Conservation (phyloP, 2,888 invertebrate species). For the Bembecia ichneumoniformis region DNA sequence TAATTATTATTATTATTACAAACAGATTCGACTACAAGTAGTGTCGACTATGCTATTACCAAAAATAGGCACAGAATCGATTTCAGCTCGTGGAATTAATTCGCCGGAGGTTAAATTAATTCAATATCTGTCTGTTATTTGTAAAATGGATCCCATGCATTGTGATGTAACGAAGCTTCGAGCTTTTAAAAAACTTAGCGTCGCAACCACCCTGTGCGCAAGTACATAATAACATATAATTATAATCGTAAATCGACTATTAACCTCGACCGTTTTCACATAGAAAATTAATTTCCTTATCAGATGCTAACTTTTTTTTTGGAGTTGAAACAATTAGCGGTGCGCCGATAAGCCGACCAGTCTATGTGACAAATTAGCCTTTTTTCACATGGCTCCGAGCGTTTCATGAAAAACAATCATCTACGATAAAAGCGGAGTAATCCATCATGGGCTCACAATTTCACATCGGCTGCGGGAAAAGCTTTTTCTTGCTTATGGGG, state of each 20-base stretch:
- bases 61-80: too few species aligned
- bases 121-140: too few species aligned
- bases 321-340: constrained; percentile 21
- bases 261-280: neutral
- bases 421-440: constrained; percentile 14
- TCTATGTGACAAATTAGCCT: constrained; percentile 39
- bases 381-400: constrained; percentile 15
- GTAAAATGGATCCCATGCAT: too few species aligned
- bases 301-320: constrained; percentile 12
- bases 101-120: too few species aligned
- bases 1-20: too few species aligned
- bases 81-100: too few species aligned
- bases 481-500: neutral
- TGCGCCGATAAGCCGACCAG: constrained; percentile 14
- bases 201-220: too few species aligned
- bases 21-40: too few species aligned
- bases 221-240: neutral
- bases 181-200: too few species aligned
- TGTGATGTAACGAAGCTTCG: too few species aligned
- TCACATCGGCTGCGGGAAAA: neutral
- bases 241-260: neutral
- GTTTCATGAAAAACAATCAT: constrained; percentile 11
- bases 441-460: constrained; percentile 28
- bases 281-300: constrained; percentile 15
- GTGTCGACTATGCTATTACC: too few species aligned